phyloP scores from a whole-genome alignment of 2,113 vertebrate species.

The Scomber scombrus region DNA sequence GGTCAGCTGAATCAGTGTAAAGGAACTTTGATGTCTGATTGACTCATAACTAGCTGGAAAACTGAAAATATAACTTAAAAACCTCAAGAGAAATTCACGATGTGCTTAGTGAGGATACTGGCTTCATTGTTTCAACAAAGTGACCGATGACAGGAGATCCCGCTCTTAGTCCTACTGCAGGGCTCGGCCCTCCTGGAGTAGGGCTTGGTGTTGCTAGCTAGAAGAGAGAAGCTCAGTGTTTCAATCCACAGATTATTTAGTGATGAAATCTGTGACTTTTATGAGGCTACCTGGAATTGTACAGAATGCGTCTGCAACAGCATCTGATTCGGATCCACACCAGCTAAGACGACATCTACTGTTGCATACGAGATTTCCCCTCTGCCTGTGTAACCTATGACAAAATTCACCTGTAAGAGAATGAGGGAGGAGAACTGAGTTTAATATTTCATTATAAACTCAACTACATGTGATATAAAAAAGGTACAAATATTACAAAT shows the following conservation, averaged over 20 bases:
- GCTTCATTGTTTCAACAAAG: conserved; percentile 53
- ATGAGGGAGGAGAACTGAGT: not conserved
- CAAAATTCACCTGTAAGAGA: conserved; percentile 78
- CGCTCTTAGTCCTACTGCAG: conserved; percentile 65
- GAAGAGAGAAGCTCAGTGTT: conserved; percentile 12
- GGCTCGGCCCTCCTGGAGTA: not conserved
- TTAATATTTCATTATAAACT: not conserved
- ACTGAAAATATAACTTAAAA: not conserved
- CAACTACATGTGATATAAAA: not conserved
- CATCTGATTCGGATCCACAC: conserved; percentile 37
- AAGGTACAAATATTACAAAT: conserved; percentile 7
- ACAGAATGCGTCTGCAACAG: conserved; percentile 78
- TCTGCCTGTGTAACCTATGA: conserved; percentile 73
- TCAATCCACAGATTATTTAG: fast-evolving
- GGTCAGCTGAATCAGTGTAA: conserved; percentile 76
- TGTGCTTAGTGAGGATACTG: conserved; percentile 78
- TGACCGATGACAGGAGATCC: conserved; percentile 76
- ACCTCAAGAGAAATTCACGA: not conserved
- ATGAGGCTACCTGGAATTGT: conserved; percentile 74
- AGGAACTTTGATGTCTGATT: conserved; percentile 39
- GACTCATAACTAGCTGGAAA: not conserved
- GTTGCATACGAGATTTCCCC: conserved; percentile 72
- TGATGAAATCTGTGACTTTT: not conserved
- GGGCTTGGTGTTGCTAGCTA: conserved; percentile 65
- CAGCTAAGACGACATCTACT: conserved; percentile 51